Evolutionary conservation across 2,113 vertebrate species (phyloP), one percentile per base, ranked within the genome.

Genomic region (Gasterosteus nipponicus): DNA sequence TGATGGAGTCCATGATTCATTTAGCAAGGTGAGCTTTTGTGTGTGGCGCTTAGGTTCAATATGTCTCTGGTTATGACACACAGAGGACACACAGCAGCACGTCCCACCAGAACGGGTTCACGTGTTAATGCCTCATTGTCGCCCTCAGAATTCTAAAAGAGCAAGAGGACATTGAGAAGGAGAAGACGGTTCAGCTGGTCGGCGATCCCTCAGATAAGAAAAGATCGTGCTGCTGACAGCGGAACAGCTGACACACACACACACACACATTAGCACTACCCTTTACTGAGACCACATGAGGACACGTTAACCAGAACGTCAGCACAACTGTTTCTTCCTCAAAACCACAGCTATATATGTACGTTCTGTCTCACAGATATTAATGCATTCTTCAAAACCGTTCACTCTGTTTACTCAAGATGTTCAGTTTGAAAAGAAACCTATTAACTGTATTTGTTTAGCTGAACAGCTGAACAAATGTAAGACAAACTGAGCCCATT

Each of bases 111-210:
- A 41, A 46, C 41, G 10, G 5, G 0, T 1, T 58, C 1, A 15
- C 41, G 29, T 5, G 7, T 64, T 22, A 5, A 22, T 75, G 6
- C 33, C 12, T 73, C 29, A 5, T 31, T 67, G 11, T 61, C 33
- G 75, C 63, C 53, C 4, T 33, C 7, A 98, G 97, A 89, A 87
- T 94, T 80, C 93, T 99, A 61, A 97, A 97, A 83, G 94, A 97
- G 47, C 95, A 94, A 0, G 95, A 98, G 89, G 96, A 97, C 86
- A 83, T 91, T 77, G 94, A 93, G 41, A 97, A 95, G 86, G 94
- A 96, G 79, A 96, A 97, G 90, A 96, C 94, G 0, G 66, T 96
- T 42, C 91, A 91, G 75, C 90, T 98, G 67, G 80, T 91, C 10
- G 72, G 84, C 49, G 70, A 77, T 33, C 35, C 61, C 6, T 41